Conservation (phyloP, 2,113 vertebrate species). For the Actenoides hombroni region DNA sequence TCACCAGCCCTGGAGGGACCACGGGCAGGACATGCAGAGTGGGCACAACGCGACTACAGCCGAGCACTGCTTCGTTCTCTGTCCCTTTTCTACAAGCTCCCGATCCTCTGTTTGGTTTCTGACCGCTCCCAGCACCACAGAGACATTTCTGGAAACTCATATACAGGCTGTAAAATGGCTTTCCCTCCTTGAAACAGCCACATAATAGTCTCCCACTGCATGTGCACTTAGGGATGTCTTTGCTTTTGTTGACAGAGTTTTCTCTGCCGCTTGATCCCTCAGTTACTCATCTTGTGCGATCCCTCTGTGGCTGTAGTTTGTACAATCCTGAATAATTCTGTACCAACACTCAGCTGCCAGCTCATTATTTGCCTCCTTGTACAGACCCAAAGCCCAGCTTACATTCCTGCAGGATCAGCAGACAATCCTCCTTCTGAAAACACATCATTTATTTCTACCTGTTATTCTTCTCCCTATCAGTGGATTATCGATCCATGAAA, state of each 20-base stretch:
- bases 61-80: neutral
- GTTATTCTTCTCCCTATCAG: neutral
- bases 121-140: fast-evolving
- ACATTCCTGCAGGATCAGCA: neutral
- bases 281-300: neutral
- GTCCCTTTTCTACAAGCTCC: neutral
- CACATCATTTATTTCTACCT: neutral
- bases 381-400: neutral
- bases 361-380: neutral
- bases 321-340: neutral
- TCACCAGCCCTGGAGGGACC: neutral
- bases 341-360: neutral
- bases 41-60: neutral
- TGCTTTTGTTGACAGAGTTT: neutral
- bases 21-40: fast-evolving
- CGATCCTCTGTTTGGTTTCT: neutral
- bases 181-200: neutral
- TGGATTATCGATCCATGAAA: neutral
- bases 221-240: neutral
- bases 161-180: neutral
- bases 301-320: neutral
- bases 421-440: neutral
- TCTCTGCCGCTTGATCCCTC: neutral
- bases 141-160: neutral
- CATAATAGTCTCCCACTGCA: fast-evolving